A percentile compares a stretch with the other conserved stretches of the same genome.
phyloP scores from a whole-genome alignment of 2,888 invertebrate genomes.

The Dasysyrphus tricinctus region DNA sequence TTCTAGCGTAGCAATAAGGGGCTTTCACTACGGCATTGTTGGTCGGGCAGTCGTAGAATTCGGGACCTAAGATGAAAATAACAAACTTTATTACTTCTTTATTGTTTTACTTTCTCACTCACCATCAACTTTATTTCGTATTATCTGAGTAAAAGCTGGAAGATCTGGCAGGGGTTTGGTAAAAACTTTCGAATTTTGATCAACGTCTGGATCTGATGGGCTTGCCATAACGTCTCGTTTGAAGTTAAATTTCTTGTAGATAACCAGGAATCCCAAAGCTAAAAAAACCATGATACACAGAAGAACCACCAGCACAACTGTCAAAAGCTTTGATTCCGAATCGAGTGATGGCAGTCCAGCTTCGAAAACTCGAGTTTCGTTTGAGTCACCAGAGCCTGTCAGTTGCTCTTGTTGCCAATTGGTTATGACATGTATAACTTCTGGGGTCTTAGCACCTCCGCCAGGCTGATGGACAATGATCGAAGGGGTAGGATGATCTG shows the following conservation, averaged over 20 bases:
- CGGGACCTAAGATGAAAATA: slow-evolving; percentile 77
- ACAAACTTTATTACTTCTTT: neutral
- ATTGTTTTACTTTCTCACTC: slow-evolving; percentile 79
- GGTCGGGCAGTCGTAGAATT: slow-evolving; percentile 82
- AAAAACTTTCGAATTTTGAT: slow-evolving; percentile 62
- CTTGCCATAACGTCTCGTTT: slow-evolving; percentile 28
- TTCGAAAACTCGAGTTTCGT: slow-evolving; percentile 61
- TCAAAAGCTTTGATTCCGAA: slow-evolving; percentile 79
- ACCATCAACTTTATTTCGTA: slow-evolving; percentile 81
- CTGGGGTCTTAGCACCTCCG: slow-evolving; percentile 78
- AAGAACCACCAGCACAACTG: slow-evolving; percentile 79
- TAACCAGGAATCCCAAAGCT: slow-evolving; percentile 80
- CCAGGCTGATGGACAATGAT: slow-evolving; percentile 81
- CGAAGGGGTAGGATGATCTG: slow-evolving; percentile 79
- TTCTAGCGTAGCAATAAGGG: slow-evolving; percentile 81
- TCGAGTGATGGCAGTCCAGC: slow-evolving; percentile 72
- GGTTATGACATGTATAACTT: slow-evolving; percentile 83
- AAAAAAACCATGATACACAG: slow-evolving; percentile 80
- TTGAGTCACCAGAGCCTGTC: slow-evolving; percentile 37
- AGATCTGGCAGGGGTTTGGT: slow-evolving; percentile 81
- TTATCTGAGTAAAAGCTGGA: slow-evolving; percentile 79
- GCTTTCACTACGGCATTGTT: slow-evolving; percentile 80
- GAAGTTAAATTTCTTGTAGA: slow-evolving; percentile 77
- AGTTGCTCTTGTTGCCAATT: slow-evolving; percentile 76
- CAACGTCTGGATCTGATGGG: slow-evolving; percentile 19